Evolutionary conservation across 1,140 invertebrate genomes (phyloP).

Genomic region (Lethocerus indicus): DNA sequence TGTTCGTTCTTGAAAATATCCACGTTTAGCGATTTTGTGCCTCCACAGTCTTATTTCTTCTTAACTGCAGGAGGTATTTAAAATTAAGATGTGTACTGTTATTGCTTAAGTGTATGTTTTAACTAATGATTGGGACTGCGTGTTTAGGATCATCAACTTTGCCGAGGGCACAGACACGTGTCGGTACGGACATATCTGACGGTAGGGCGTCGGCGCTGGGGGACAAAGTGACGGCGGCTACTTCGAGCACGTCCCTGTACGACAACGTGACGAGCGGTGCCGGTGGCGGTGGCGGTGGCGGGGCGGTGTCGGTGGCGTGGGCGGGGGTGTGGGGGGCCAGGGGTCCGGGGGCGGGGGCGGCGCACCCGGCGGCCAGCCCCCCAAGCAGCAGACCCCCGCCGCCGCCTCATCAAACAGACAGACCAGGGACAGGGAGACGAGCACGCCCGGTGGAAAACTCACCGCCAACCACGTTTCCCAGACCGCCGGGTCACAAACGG

Average conservation of each 20-base stretch:
- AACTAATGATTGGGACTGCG: no score
- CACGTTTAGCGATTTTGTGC: no score
- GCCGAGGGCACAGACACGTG: constrained; percentile 53
- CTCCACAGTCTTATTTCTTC: no score
- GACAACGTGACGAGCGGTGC: constrained; percentile 60
- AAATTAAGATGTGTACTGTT: no score
- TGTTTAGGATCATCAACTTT: constrained; percentile 60
- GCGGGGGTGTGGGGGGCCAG: background rate
- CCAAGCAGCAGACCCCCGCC: background rate
- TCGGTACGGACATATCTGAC: constrained; percentile 47
- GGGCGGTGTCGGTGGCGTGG: background rate
- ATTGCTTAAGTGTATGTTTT: no score
- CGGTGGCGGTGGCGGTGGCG: background rate
- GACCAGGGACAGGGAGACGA: constrained; percentile 27
- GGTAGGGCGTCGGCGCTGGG: constrained; percentile 24
- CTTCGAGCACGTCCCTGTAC: constrained; percentile 75
- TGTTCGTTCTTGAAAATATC: no score
- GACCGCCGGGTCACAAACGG: constrained; percentile 20
- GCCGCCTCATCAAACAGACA: constrained; percentile 17
- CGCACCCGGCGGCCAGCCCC: constrained; percentile 14
- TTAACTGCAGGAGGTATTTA: no score
- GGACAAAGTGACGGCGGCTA: constrained; percentile 63
- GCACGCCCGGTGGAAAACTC: constrained; percentile 21
- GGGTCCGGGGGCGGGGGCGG: constrained; percentile 8
- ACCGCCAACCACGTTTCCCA: constrained; percentile 15